Evolutionary conservation across 1,140 invertebrate species (phyloP).

Genomic region (Lasioglossum baleicum): DNA sequence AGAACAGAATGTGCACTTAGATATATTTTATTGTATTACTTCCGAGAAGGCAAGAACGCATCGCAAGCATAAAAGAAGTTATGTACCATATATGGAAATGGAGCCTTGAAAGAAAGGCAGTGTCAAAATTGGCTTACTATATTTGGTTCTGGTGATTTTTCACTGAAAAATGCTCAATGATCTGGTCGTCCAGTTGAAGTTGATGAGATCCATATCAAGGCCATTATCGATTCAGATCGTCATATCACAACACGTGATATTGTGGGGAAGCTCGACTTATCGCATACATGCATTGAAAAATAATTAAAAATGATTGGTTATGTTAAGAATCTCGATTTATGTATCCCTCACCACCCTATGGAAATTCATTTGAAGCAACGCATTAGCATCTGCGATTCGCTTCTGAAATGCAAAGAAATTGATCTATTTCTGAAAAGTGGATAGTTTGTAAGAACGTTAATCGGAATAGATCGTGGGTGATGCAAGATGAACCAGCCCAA

Average conservation of each 20-base stretch:
- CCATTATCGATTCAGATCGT: neutral
- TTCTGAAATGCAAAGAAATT: slow-evolving; percentile 58
- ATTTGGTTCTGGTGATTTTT: too few relatives aligned
- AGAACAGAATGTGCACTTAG: neutral
- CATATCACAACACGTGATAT: too few relatives aligned
- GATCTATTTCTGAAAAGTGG: slow-evolving; percentile 53
- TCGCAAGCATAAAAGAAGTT: neutral
- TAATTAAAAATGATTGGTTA: slow-evolving; percentile 5
- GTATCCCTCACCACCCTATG: slow-evolving; percentile 15
- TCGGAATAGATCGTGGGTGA: slow-evolving; percentile 33
- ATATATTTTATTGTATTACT: neutral
- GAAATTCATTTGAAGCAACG: too few relatives aligned
- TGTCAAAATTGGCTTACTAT: too few relatives aligned
- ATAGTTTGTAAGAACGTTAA: slow-evolving; percentile 35
- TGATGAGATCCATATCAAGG: too few relatives aligned
- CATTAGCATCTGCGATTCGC: slow-evolving; percentile 17
- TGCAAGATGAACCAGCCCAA: slow-evolving; percentile 6
- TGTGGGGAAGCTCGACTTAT: too few relatives aligned
- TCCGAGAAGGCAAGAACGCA: slow-evolving; percentile 15
- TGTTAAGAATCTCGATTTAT: slow-evolving; percentile 23
- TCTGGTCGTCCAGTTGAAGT: too few relatives aligned
- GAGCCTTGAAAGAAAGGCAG: too few relatives aligned
- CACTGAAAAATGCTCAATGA: too few relatives aligned
- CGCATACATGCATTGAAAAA: slow-evolving; percentile 12
- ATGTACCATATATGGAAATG: neutral